Evolutionary conservation across 2,888 invertebrate species (phyloP).

Genomic region (Dermolepida albohirtum): DNA sequence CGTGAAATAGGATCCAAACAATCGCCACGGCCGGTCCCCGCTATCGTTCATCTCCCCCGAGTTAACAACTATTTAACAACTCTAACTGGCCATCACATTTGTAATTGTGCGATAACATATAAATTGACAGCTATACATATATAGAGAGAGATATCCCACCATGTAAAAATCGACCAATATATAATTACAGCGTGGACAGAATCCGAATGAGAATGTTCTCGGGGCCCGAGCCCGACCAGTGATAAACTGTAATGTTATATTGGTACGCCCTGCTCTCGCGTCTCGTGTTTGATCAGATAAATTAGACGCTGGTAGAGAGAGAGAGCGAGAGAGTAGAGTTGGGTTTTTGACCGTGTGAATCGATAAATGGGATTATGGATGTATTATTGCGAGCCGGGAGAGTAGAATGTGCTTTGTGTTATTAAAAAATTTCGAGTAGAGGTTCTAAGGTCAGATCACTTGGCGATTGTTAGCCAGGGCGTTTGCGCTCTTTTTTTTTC

Average conservation of each 20-base stretch:
- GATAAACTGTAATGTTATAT: slow-evolving; percentile 58
- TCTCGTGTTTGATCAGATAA: slow-evolving; percentile 63
- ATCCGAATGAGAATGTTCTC: slow-evolving; percentile 11
- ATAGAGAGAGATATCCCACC: slow-evolving; percentile 55
- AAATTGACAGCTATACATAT: slow-evolving; percentile 63
- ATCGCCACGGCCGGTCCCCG: slow-evolving; percentile 37
- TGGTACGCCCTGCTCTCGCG: slow-evolving; percentile 55
- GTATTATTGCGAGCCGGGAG: slow-evolving; percentile 50
- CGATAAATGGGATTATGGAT: slow-evolving; percentile 63
- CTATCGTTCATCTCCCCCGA: slow-evolving; percentile 53
- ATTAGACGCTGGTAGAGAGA: slow-evolving; percentile 53
- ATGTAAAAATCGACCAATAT: slow-evolving; percentile 57
- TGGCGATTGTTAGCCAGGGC: slow-evolving; percentile 20
- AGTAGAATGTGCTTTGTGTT: slow-evolving; percentile 49
- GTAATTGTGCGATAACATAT: slow-evolving; percentile 64
- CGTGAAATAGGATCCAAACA: slow-evolving; percentile 41
- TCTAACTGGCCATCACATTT: slow-evolving; percentile 63
- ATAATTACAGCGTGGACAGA: slow-evolving; percentile 54
- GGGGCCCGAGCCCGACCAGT: slow-evolving; percentile 21
- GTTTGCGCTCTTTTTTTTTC: slow-evolving; percentile 7
- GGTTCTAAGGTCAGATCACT: slow-evolving; percentile 46
- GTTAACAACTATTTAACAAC: slow-evolving; percentile 63
- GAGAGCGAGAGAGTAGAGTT: slow-evolving; percentile 48
- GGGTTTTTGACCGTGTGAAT: slow-evolving; percentile 65
- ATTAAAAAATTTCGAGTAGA: slow-evolving; percentile 45